These are phyloP conservation scores for Andrena bicolor DNA, from an alignment of 2,888 invertebrate species.

Conservation along the genomic window DNA sequence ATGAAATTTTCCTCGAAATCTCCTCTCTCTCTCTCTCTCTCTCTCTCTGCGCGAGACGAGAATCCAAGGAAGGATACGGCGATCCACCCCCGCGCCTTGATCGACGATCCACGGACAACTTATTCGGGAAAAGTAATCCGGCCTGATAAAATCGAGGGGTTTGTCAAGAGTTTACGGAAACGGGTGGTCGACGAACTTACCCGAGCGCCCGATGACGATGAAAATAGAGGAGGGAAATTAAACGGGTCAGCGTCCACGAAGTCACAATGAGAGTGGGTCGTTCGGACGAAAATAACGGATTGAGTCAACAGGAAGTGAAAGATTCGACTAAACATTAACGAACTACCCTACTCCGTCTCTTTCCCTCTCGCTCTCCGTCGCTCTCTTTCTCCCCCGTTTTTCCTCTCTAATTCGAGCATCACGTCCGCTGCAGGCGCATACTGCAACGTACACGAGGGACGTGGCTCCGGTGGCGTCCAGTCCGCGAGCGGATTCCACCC, in stretches of 20 bases:
- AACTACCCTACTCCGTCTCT: not conserved
- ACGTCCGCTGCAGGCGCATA: conserved; percentile 50
- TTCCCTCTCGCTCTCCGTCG: too few species aligned
- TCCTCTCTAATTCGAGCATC: conserved; percentile 39
- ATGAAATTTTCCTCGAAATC: conserved; percentile 47
- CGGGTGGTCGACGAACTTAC: too few species aligned
- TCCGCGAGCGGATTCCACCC: conserved; percentile 43
- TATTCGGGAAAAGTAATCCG: too few species aligned
- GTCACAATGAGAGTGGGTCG: not conserved
- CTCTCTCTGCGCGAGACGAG: too few species aligned
- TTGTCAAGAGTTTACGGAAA: too few species aligned
- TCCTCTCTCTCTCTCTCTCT: not conserved
- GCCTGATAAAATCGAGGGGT: too few species aligned
- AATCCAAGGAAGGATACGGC: not conserved
- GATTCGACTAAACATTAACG: conserved; percentile 46
- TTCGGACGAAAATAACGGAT: conserved; percentile 9
- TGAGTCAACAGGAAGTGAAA: conserved; percentile 41
- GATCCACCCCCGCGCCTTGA: not conserved
- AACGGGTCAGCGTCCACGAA: not conserved
- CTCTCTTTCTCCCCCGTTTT: not conserved
- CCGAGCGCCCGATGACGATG: not conserved
- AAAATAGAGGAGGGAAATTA: not conserved
- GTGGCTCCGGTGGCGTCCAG: conserved; percentile 21
- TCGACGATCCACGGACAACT: too few species aligned
- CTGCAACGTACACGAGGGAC: conserved; percentile 48